Base-by-base conservation (phyloP, 2,113 vertebrate species). In the Cryptomyrus ogoouensis region DNA sequence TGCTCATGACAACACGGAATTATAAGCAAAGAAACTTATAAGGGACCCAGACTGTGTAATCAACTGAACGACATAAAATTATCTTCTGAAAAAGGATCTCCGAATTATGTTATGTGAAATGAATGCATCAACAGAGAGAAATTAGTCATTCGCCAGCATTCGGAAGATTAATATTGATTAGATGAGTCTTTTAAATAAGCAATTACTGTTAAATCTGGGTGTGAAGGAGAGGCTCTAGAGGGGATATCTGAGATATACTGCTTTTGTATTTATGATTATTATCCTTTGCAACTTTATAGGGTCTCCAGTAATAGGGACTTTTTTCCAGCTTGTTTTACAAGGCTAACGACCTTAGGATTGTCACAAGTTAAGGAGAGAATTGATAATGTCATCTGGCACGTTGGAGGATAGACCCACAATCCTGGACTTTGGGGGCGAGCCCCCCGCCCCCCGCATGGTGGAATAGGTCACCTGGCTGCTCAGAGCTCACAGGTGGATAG, bases 141-240 rank as follows among this genome's bases (percentile, higher is more conserved):
- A 85, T 85, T 85, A 85, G 24, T 85, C 83, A 85, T 49, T 85
- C 83, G 5, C 44, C 24, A n/a, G 44, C 44, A 86, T 47, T 86
- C 10, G 83, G 44, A 86, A 86, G 83, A 86, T 47, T 47, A 86
- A 86, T 86, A 86, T 86, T 47, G 83, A 86, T 49, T 47, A 86
- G 83, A 50, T 27, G 44, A 86, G 83, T 49, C 83, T 86, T 86
- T 86, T 49, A 49, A 86, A 86, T 86, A 86, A 86, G 47, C 83
- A 86, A 86, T 86, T 46, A 50, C 83, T 86, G 83, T 86, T 50
- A 47, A 86, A 47, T 86, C 83, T 47, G 83, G 44, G 47, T 49
- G 44, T 86, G 83, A 86, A 86, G 47, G 83, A 44, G 21, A 46
- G 42, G 3, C 83, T 10, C 39, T 6, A 7, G 80, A 50, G 47